Base-by-base conservation (phyloP, 2,797 vertebrate species). In the Silurus lanzhouensis region DNA sequence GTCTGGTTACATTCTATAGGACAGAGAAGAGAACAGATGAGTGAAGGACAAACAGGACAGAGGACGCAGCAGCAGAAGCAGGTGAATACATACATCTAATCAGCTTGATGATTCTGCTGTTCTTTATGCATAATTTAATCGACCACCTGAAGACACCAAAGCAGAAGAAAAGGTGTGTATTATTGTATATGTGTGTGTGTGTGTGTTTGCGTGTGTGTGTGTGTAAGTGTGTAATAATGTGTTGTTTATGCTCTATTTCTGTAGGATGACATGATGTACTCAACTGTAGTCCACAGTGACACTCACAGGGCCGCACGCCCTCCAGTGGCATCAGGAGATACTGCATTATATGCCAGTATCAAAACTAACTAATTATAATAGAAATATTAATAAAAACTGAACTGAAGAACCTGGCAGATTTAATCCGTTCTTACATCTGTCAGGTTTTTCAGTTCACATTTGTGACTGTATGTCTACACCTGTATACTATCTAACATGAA, bases 161-260 rank as follows among this genome's bases (percentile, higher is more conserved):
- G 76, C 44, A 55, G 63, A 67, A 25, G 38, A 52, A 66, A 81
- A 66, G 55, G 76, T 78, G 48, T 57, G 72, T 57, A 55, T 75
- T 1, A 27, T 27, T 27, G 6, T 25, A 15, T 31, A 2, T 31
- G 1, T 31, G 48, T 48, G 6, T 48, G 48, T 48, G 4, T 48
- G 48, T 48, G 46, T 48, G 46, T 48, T 1, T 48, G 46, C 3
- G 46, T 48, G 46, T 48, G 46, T 48, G 46, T 52, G 48, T 52
- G 48, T 52, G 48, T 22, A 5, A 22, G 9, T 63, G 38, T 81
- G 17, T 81, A 27, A 58, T 79, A 13, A 79, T 13, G 61, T 63
- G 2, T 64, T 15, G 9, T 81, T 25, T 2, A 25, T 52, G 22
- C 48, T 38, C 13, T 38, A 5, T 61, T 46, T 2, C 58, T 22